These are phyloP conservation scores for Stenurella melanura DNA, from an alignment of 2,888 invertebrate species.

Conservation along the genomic window DNA sequence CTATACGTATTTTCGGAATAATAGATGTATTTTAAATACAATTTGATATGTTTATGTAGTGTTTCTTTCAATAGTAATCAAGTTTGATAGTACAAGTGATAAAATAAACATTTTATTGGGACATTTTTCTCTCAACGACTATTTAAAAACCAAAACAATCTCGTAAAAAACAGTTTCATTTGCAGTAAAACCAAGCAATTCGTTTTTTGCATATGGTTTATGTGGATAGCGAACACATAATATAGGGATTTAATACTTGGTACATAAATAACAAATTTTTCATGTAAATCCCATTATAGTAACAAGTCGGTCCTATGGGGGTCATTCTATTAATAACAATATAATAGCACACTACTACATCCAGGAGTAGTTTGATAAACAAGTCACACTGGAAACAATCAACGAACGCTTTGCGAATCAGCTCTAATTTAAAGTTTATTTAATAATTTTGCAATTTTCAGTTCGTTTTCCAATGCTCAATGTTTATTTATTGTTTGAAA, in stretches of 20 bases:
- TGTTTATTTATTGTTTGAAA: conserved; percentile 32
- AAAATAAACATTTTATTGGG: neutral
- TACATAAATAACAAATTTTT: conserved; percentile 63
- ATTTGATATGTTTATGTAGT: neutral
- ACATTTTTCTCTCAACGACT: conserved; percentile 20
- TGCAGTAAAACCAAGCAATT: conserved; percentile 42
- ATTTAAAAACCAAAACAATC: conserved; percentile 26
- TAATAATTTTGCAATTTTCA: conserved; percentile 38
- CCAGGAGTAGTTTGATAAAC: conserved; percentile 24
- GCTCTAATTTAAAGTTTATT: conserved; percentile 41
- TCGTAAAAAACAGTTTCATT: conserved; percentile 32
- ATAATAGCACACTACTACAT: conserved; percentile 48
- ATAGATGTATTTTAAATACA: neutral
- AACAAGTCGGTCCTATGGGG: conserved; percentile 64
- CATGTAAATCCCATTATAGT: conserved; percentile 62
- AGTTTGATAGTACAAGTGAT: conserved; percentile 11
- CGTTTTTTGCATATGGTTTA: conserved; percentile 44
- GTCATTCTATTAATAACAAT: conserved; percentile 67
- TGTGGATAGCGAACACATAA: conserved; percentile 52
- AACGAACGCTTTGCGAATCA: conserved; percentile 25
- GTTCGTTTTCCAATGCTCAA: conserved; percentile 23
- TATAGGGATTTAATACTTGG: conserved; percentile 59
- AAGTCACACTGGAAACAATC: conserved; percentile 42
- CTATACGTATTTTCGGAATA: neutral
- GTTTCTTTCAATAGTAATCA: neutral